phyloP scores from a whole-genome alignment of 2,797 vertebrate genomes.

The Lepilemur septentrionalis region DNA sequence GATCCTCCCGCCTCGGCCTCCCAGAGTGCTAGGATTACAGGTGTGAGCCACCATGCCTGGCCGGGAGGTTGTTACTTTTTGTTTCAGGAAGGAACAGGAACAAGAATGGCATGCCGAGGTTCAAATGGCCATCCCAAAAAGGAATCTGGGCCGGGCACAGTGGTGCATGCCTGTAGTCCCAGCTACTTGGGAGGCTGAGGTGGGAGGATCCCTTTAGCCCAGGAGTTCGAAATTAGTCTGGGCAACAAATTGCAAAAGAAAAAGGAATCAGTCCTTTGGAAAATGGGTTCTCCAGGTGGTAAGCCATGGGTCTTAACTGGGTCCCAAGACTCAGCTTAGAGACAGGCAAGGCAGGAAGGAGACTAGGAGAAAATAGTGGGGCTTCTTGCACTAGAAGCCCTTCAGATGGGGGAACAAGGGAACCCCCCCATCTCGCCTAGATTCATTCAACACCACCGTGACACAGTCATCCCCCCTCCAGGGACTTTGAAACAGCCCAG shows the following conservation, averaged over 20 bases:
- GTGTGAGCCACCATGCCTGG: too few species aligned
- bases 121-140: background rate
- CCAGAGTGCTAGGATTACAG: too few species aligned
- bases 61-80: background rate
- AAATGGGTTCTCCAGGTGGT: background rate
- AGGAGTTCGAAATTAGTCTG: background rate
- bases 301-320: background rate
- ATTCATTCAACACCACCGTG: background rate
- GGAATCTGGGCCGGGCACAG: background rate
- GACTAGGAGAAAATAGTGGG: background rate
- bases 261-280: background rate
- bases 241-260: background rate
- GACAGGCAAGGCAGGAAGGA: background rate
- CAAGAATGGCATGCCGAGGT: background rate
- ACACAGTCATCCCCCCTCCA: background rate
- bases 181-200: background rate
- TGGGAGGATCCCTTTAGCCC: background rate
- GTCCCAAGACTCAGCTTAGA: background rate
- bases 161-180: background rate
- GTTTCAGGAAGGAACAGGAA: background rate
- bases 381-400: background rate
- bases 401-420: background rate
- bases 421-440: too few species aligned
- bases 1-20: too few species aligned
- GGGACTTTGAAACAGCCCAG: background rate